Evolutionary conservation across 2,888 invertebrate species (phyloP), one percentile per base, ranked within the genome.

Genomic region (Gisinianus flammeolus): DNA sequence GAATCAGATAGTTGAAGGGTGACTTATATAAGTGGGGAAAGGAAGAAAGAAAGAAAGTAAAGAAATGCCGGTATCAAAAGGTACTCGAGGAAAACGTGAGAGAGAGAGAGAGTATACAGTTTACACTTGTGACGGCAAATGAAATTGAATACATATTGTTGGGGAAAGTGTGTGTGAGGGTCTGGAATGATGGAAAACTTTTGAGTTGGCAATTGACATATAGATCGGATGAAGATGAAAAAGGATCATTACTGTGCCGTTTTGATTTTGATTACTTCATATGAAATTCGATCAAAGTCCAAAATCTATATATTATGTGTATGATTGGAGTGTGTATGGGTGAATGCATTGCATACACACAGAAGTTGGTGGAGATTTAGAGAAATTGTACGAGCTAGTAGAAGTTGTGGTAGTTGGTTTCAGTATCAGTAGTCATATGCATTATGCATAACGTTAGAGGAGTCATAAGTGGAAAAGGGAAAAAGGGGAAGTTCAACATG

Each of bases 191-290:
- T n/a, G n/a, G n/a, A n/a, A 58, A 58, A 58, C n/a, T 58, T 58
- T 8, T n/a, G n/a, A 58, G 3, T 22, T 58, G 22, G 58, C 1
- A 58, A 58, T 58, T 58, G 19, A 6, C 58, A n/a, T 22, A 4
- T 56, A 56, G 10, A 56, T 12, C 8, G n/a, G n/a, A n/a, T 12
- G 56, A 56, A 10, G 56, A 56, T n/a, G 8, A 8, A 56, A 56
- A 58, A 58, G 58, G 22, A 6, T 8, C n/a, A 44, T 6, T 58
- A 22, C 8, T 1, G 22, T 22, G 22, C 22, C 58, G 2, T 58
- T 58, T 58, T 58, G 58, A 58, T 58, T 58, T 58, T 58, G 58
- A 58, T 58, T 58, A 58, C n/a, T 58, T 58, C 8, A 58, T 22
- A 58, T 58, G 58, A 58, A 58, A 12, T 24, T 58, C 22, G 16